These are phyloP conservation scores for Elymnias hypermnestra DNA, from an alignment of 1,140 invertebrate species.

Conservation along the genomic window DNA sequence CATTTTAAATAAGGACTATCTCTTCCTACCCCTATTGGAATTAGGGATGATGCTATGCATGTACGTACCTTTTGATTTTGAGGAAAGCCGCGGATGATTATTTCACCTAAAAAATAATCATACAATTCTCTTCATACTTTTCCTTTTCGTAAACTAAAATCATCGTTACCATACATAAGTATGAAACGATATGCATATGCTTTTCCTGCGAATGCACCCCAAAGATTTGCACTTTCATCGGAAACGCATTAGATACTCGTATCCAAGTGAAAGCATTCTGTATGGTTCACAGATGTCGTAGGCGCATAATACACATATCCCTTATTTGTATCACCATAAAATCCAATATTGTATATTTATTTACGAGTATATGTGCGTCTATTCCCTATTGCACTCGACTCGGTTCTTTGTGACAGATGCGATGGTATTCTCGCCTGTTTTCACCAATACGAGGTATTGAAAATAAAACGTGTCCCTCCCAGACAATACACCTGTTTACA, in stretches of 20 bases:
- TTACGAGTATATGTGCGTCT: neutral
- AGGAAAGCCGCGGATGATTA: no score
- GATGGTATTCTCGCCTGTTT: conserved; percentile 24
- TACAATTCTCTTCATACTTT: no score
- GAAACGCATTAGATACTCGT: conserved; percentile 22
- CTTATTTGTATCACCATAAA: conserved; percentile 1
- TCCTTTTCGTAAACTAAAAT: neutral
- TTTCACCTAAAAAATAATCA: no score
- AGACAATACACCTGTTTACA: conserved; percentile 13
- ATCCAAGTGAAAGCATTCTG: conserved; percentile 23
- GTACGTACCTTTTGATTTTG: no score
- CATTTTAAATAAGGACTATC: no score
- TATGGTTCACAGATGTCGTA: conserved; percentile 16
- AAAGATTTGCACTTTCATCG: conserved; percentile 20
- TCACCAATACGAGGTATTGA: conserved; percentile 20
- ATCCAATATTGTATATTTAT: neutral
- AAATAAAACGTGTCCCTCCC: conserved; percentile 11
- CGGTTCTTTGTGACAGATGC: conserved; percentile 23
- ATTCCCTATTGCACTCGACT: conserved; percentile 17
- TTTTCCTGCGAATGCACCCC: conserved; percentile 10
- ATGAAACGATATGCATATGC: conserved; percentile 1
- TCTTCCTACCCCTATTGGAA: no score
- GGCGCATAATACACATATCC: conserved; percentile 4
- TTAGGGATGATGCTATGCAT: no score
- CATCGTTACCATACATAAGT: neutral